Percentiles rank a stretch among this genome's conserved stretches.
Conservation (phyloP, 2,797 vertebrate genomes). For the Hyperoplus lanceolatus region DNA sequence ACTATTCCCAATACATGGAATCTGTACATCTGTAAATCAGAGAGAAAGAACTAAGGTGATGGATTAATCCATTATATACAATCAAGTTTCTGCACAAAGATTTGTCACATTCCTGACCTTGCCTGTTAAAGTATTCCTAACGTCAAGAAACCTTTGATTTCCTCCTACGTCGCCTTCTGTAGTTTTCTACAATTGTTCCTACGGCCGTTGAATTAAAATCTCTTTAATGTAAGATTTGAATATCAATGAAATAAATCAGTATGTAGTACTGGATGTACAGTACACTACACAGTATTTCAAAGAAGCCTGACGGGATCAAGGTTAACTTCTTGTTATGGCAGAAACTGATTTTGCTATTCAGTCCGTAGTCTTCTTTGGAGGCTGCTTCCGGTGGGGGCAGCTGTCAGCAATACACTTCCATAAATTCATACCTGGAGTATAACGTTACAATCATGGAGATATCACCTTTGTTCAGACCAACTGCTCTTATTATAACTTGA, state of each 20-base stretch:
- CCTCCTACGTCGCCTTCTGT: not conserved
- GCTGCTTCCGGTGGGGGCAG: not conserved
- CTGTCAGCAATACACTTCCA: too few species aligned
- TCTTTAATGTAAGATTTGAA: not conserved
- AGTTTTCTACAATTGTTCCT: not conserved
- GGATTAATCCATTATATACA: slow-evolving; percentile 64
- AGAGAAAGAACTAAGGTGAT: slow-evolving; percentile 54
- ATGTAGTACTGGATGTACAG: not conserved
- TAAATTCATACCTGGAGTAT: too few species aligned
- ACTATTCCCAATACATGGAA: slow-evolving; percentile 27
- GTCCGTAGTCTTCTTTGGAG: not conserved
- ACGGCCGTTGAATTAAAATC: slow-evolving; percentile 4
- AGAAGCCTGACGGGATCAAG: not conserved
- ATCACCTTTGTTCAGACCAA: too few species aligned
- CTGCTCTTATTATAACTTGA: too few species aligned
- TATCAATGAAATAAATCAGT: slow-evolving; percentile 15
- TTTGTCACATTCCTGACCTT: slow-evolving; percentile 61
- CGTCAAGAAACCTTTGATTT: slow-evolving; percentile 27
- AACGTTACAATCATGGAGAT: too few species aligned
- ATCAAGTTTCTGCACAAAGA: slow-evolving; percentile 57
- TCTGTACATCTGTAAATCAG: slow-evolving; percentile 20
- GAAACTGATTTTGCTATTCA: slow-evolving; percentile 1
- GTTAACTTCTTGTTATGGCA: not conserved
- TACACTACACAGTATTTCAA: not conserved
- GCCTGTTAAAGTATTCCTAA: slow-evolving; percentile 45